Base-by-base conservation (phyloP, 2,797 vertebrate genomes). In the Schizopygopsis malacanthus region DNA sequence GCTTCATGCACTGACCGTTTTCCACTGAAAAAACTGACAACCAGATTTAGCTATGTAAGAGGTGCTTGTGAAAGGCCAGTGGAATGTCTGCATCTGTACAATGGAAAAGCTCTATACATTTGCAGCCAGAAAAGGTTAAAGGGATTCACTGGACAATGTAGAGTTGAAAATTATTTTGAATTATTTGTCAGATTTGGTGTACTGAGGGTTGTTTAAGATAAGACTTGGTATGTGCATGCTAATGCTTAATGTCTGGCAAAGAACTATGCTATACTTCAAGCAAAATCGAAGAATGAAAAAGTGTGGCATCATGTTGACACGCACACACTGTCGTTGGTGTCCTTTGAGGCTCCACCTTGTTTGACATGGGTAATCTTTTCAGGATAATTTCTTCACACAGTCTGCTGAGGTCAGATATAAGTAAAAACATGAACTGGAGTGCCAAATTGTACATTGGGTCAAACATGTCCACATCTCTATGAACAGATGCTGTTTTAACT, bases 31-130 rank as follows among this genome's bases (percentile, higher is more conserved):
- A 52, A 59, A 78, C 13, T 61, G 37, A 18, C 4, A 16, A 61
- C 15, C 56, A 63, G 77, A 43, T 79, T 43, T 63, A 79, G 37
- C 54, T 61, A n/a, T 61, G 37, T 61, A 61, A 78, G 54, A 61
- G 54, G 37, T 6, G 22, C 39, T 43, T 61, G 37, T 59, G 56
- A 25, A 61, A 78, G 13, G 22, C 22, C 13, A 61, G 39, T 61
- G 39, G 22, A 61, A 76, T 22, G 56, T 43, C 37, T 43, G 56
- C n/a, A 41, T 63, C 56, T 63, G 22, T 45, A 18, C 37, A 25
- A 28, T 45, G 8, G 22, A 61, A 79, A 79, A 11, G 0, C n/a
- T 79, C 15, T 61, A 15, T 10, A 28, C 18, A 61, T 61, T 25
- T 11, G 39, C n/a, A 59, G 37, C 37, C 37, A 78, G 76, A 43